These are phyloP conservation scores for Rhagoletis zephyria DNA, from an alignment of 1,140 invertebrate species.

Conservation along the genomic window DNA sequence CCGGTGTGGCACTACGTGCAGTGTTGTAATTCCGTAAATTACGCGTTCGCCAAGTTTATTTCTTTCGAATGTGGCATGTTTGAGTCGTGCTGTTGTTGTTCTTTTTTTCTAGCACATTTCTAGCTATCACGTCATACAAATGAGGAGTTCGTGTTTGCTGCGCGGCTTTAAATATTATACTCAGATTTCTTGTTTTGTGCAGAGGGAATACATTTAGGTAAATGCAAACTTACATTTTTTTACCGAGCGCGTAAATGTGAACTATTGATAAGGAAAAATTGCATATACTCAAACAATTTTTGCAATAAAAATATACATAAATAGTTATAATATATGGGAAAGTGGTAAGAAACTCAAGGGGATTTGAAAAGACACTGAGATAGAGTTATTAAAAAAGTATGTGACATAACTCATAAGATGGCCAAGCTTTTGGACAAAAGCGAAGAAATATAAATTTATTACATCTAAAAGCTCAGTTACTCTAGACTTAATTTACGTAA, in stretches of 20 bases:
- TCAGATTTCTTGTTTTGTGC: not conserved
- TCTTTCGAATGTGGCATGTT: not conserved
- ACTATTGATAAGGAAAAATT: no score
- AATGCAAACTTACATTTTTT: not conserved
- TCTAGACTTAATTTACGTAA: no score
- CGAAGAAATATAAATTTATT: no score
- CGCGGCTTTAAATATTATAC: not conserved
- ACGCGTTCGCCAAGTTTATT: constrained; percentile 15
- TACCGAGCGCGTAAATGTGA: not conserved
- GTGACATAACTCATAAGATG: no score
- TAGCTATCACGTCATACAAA: not conserved
- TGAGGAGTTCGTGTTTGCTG: not conserved
- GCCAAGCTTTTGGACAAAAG: no score
- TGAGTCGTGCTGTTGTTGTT: not conserved
- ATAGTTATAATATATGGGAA: no score
- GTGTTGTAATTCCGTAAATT: constrained; percentile 47
- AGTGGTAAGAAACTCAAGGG: no score
- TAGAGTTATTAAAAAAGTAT: no score
- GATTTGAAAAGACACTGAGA: no score
- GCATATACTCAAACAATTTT: no score
- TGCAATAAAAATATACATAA: no score
- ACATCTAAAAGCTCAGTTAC: no score
- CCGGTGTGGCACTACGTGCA: not conserved
- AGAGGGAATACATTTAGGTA: not conserved
- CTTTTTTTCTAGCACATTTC: not conserved